phyloP scores from a whole-genome alignment of 1,140 invertebrate genomes.

The Bombus breviceps region DNA sequence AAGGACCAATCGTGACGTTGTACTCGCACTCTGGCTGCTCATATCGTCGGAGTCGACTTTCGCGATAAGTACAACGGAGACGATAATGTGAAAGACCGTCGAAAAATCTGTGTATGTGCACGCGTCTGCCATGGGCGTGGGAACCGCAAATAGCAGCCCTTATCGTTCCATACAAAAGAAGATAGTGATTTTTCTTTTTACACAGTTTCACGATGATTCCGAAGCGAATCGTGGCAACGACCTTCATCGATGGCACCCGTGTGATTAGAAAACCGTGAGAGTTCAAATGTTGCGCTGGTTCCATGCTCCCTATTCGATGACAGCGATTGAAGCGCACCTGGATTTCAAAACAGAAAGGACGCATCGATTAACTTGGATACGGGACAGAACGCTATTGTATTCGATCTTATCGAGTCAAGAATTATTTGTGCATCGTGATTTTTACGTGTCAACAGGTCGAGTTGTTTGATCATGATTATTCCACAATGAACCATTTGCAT shows the following conservation, averaged over 20 bases:
- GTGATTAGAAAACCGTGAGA: constrained; percentile 45
- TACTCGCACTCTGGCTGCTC: constrained; percentile 45
- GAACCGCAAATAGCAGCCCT: constrained; percentile 61
- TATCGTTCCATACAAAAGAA: constrained; percentile 51
- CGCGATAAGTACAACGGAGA: constrained; percentile 62
- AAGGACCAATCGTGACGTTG: constrained; percentile 42
- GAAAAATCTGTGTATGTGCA: constrained; percentile 60
- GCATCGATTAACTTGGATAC: constrained; percentile 36
- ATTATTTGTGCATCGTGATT: constrained; percentile 30
- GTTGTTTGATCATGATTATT: constrained; percentile 6
- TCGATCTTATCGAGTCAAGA: constrained; percentile 15
- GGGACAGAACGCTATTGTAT: constrained; percentile 39
- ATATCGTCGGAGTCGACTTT: constrained; percentile 61
- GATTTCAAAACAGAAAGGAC: constrained; percentile 28
- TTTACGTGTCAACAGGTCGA: constrained; percentile 11
- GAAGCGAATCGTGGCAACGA: constrained; percentile 36
- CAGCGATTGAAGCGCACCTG: constrained; percentile 35
- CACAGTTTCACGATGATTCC: constrained; percentile 25
- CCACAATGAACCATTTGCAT: neutral
- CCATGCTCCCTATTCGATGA: neutral
- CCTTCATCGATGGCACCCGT: constrained; percentile 15
- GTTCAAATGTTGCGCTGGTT: constrained; percentile 1
- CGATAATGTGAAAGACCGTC: constrained; percentile 57
- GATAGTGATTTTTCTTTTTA: constrained; percentile 56
- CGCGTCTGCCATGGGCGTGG: constrained; percentile 54